Base-by-base conservation (phyloP, 2,888 invertebrate species). In the Troides helena region DNA sequence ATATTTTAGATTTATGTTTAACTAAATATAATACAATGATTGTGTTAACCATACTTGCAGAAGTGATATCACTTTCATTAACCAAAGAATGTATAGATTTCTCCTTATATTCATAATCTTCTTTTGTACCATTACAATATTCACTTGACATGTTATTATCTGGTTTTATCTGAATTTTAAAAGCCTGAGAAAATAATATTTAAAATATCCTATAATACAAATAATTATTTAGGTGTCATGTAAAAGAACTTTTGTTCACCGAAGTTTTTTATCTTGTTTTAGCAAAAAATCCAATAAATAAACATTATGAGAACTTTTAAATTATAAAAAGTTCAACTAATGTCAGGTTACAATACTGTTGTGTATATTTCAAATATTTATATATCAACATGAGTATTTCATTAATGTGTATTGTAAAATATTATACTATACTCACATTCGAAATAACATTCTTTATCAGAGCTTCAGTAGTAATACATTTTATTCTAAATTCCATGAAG, bases 401-500 rank as follows among this genome's bases (percentile, higher is more conserved):
- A 46, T 7, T 46, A 14, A 17, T 14, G 1, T 50, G 5, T 50
- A 1, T 50, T 18, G 10, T 50, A 50, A 18, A 8, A 17, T 14
- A 59, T 43, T 23, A 14, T 5, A 14, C 50, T 50, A 50, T 50
- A 50, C 50, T 50, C 18, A 50, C 50, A 50, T 50, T 50, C 17
- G 50, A 50, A 17, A 50, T 17, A 50, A 17, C 50, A 50, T 50
- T 50, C 17, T 18, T 74, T 56, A 87, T 72, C 43, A 80, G 74
- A 56, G 74, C 72, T 72, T 87, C 86, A 23, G 85, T 76, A 50
- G 65, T 67, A 60, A 82, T 76, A 71, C 83, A 87, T 73, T 85
- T 85, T 50, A 81, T 79, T 73, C 87, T 82, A 68, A 89, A 89
- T 57, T 80, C 74, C 17, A 83, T 75, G 69, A 81, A 88, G 60